Evolutionary conservation across 2,888 invertebrate genomes (phyloP).

Genomic region (Onchidella celtica): DNA sequence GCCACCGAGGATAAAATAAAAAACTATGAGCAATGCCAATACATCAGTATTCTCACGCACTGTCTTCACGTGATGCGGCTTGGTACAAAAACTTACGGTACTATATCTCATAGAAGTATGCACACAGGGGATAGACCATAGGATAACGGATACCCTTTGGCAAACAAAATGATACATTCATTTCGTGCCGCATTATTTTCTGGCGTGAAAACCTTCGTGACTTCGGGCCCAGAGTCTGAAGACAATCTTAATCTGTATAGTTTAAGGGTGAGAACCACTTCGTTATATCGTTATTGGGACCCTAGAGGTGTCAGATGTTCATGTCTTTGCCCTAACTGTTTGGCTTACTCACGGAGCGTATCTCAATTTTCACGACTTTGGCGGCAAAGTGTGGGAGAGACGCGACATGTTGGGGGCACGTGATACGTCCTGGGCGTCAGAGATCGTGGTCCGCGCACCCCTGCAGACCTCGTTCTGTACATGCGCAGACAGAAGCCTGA

Average conservation of each 20-base stretch:
- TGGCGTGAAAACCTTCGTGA: background rate
- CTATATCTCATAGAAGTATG: background rate
- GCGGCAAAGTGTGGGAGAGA: constrained; percentile 24
- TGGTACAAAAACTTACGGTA: background rate
- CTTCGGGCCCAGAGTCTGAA: background rate
- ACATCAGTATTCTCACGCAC: background rate
- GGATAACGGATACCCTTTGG: background rate
- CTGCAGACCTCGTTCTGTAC: constrained; percentile 29
- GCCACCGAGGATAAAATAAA: background rate
- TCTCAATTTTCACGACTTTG: constrained; percentile 40
- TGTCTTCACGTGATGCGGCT: background rate
- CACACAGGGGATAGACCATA: background rate
- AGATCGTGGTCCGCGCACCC: constrained; percentile 37
- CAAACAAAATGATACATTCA: constrained; percentile 8
- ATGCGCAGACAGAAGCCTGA: constrained; percentile 38
- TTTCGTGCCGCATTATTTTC: background rate
- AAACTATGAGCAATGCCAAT: background rate
- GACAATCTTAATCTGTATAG: constrained; percentile 34
- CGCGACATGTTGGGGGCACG: constrained; percentile 40
- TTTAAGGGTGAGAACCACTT: constrained; percentile 17
- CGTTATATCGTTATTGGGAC: constrained; percentile 18
- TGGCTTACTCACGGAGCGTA: constrained; percentile 40
- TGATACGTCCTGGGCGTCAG: constrained; percentile 36
- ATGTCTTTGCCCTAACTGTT: constrained; percentile 20
- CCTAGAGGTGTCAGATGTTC: constrained; percentile 19